Conservation (phyloP, 2,888 invertebrate genomes). For the Norana najaformis region DNA sequence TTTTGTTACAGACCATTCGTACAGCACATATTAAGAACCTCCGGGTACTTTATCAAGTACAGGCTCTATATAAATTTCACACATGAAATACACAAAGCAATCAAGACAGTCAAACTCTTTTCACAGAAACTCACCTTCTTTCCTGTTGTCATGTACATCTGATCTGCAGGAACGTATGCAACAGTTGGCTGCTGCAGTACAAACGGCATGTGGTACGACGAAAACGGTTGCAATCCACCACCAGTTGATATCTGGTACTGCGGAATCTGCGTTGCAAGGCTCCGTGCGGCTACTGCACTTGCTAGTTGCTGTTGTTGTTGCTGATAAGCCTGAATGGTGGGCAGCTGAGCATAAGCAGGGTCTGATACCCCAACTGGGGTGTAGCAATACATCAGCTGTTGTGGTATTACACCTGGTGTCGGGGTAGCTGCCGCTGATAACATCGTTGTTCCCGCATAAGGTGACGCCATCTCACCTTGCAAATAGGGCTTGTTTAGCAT, state of each 20-base stretch:
- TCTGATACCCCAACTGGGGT: slow-evolving; percentile 13
- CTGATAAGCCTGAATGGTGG: neutral
- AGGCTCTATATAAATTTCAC: too few relatives aligned
- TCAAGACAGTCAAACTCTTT: neutral
- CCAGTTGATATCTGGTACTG: slow-evolving; percentile 14
- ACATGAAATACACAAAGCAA: neutral
- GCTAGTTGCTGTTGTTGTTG: neutral
- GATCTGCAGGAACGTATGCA: slow-evolving; percentile 10
- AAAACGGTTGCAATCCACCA: neutral
- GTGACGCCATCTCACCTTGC: slow-evolving; percentile 5
- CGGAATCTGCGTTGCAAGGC: slow-evolving; percentile 1
- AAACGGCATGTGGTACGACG: slow-evolving; percentile 8
- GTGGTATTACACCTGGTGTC: neutral
- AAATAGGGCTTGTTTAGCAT: slow-evolving; percentile 21
- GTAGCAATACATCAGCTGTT: slow-evolving; percentile 15
- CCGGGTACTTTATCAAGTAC: too few relatives aligned
- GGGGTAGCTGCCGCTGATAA: neutral
- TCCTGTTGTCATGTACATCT: slow-evolving; percentile 14
- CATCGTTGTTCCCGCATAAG: neutral
- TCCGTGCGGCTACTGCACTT: neutral
- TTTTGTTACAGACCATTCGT: too few relatives aligned
- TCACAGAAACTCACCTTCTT: slow-evolving; percentile 18
- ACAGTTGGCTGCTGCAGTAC: slow-evolving; percentile 22
- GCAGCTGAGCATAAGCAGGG: neutral
- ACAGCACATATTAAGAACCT: too few relatives aligned